Evolutionary conservation across 2,888 invertebrate genomes (phyloP).

Genomic region (Hyalella azteca): DNA sequence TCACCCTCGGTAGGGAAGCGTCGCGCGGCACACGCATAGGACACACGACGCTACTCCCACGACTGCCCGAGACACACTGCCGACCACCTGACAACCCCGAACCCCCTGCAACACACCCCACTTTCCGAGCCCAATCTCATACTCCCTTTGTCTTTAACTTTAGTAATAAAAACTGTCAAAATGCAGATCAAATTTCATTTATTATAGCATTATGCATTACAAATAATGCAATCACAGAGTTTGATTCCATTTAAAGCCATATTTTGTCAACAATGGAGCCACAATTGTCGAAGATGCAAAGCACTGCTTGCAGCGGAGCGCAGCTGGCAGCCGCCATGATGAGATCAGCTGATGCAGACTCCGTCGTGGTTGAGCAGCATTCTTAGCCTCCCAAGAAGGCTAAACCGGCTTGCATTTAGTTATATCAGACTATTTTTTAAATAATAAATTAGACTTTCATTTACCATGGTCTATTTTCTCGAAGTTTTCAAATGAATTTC

Average conservation of each 20-base stretch:
- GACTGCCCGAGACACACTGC: constrained; percentile 44
- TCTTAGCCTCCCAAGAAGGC: neutral
- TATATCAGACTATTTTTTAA: no score
- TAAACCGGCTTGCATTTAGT: neutral
- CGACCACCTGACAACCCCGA: neutral
- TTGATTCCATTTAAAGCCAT: neutral
- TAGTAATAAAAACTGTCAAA: no score
- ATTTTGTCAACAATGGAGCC: neutral
- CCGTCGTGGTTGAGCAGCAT: neutral
- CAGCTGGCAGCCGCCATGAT: neutral
- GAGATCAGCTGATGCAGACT: neutral
- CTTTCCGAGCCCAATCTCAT: neutral
- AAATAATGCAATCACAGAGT: no score
- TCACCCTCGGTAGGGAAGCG: neutral
- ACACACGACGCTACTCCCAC: constrained; percentile 39
- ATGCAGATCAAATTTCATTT: neutral
- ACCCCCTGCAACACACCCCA: neutral
- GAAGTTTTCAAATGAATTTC: no score
- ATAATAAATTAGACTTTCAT: no score
- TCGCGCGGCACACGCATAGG: neutral
- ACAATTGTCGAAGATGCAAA: neutral
- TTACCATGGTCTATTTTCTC: no score
- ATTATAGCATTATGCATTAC: neutral
- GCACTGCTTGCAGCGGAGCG: neutral
- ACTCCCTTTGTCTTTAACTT: constrained; percentile 8